Percentiles rank a stretch among this genome's conserved stretches.
These are phyloP conservation scores for Macquaria australasica DNA, from an alignment of 2,113 vertebrate genomes.

Conservation along the genomic window DNA sequence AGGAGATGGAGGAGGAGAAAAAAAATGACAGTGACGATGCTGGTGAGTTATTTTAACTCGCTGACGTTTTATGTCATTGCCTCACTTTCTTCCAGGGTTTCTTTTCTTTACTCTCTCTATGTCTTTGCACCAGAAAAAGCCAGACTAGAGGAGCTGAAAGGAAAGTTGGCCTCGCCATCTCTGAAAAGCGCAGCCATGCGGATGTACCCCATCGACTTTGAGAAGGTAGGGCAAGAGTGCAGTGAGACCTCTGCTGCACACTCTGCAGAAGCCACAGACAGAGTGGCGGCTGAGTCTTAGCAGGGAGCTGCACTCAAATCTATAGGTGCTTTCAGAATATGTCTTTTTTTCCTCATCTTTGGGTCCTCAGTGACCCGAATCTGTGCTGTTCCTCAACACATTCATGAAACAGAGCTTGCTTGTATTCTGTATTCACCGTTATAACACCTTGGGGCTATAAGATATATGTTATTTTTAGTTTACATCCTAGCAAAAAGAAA, in stretches of 20 bases:
- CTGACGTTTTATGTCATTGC: background rate
- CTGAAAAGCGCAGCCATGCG: constrained; percentile 42
- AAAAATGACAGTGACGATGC: constrained; percentile 50
- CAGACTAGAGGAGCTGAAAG: constrained; percentile 73
- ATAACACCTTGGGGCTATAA: constrained; percentile 3
- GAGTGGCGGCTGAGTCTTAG: constrained; percentile 65
- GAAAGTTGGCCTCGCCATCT: constrained; percentile 63
- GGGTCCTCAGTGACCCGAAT: constrained; percentile 68
- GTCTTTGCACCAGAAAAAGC: constrained; percentile 72
- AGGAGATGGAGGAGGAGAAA: constrained; percentile 73
- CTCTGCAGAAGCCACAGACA: constrained; percentile 67
- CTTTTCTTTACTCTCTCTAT: background rate
- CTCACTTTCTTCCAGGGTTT: background rate
- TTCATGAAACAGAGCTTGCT: constrained; percentile 52
- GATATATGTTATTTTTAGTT: constrained; percentile 9
- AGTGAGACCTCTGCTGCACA: constrained; percentile 37
- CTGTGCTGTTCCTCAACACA: constrained; percentile 32
- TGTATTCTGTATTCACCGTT: constrained; percentile 40
- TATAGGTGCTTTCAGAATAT: constrained; percentile 49
- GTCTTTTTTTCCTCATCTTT: constrained; percentile 33
- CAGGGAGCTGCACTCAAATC: constrained; percentile 63
- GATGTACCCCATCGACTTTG: constrained; percentile 89
- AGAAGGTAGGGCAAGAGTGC: constrained; percentile 86
- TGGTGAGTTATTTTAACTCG: constrained; percentile 60
- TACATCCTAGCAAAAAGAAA: constrained; percentile 15